phyloP scores from a whole-genome alignment of 2,797 vertebrate species.

The Neosalanx taihuensis region DNA sequence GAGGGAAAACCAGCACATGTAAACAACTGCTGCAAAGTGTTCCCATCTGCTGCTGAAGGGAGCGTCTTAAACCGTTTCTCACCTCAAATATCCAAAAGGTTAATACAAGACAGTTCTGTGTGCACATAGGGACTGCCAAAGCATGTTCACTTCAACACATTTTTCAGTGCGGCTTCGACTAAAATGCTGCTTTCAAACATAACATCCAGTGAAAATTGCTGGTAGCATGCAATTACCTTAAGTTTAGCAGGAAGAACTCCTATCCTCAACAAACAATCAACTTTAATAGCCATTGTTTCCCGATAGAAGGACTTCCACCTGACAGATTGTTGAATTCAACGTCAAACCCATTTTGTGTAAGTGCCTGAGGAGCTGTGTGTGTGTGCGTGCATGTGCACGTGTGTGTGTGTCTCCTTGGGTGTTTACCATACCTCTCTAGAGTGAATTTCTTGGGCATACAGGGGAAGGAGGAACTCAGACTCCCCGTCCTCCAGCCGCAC shows the following conservation, averaged over 20 bases:
- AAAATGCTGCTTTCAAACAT: constrained; percentile 25
- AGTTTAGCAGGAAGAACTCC: constrained; percentile 10
- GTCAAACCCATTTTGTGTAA: constrained; percentile 23
- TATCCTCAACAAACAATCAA: constrained; percentile 14
- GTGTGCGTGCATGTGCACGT: constrained; percentile 15
- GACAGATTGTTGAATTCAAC: constrained; percentile 18
- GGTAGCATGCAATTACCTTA: constrained; percentile 17
- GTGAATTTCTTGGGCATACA: constrained; percentile 91
- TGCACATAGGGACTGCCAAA: constrained; percentile 47
- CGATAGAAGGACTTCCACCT: constrained; percentile 25
- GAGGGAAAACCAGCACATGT: constrained; percentile 62
- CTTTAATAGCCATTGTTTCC: constrained; percentile 23
- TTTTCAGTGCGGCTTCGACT: constrained; percentile 20
- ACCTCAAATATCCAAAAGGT: constrained; percentile 65
- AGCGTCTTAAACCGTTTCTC: constrained; percentile 55
- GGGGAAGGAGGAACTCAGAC: constrained; percentile 90
- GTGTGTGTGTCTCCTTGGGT: constrained; percentile 16
- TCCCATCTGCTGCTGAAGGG: constrained; percentile 68
- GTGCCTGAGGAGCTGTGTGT: constrained; percentile 9
- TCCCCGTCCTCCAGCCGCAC: constrained; percentile 87
- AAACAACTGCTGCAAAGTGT: constrained; percentile 68
- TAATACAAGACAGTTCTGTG: constrained; percentile 57
- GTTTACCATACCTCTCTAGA: constrained; percentile 85
- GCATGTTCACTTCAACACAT: constrained; percentile 48
- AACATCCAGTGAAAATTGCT: constrained; percentile 13